Percentiles rank a stretch among this genome's conserved stretches.
phyloP scores from a whole-genome alignment of 2,888 invertebrate genomes.

The Mimas tiliae region DNA sequence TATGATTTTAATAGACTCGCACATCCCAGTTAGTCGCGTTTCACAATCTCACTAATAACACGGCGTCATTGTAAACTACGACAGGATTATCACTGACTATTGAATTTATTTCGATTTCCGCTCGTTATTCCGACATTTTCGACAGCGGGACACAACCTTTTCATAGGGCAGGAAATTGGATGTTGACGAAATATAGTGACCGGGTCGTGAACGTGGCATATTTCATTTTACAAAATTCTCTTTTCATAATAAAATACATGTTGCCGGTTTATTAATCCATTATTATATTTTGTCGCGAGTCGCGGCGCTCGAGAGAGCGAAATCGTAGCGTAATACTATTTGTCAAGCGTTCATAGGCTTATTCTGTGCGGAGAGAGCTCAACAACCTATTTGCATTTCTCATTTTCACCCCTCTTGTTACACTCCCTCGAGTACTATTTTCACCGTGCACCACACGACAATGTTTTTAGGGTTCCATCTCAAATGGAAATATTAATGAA shows the following conservation, averaged over 20 bases:
- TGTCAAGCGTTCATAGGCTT: slow-evolving; percentile 74
- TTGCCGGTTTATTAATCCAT: slow-evolving; percentile 51
- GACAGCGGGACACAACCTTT: slow-evolving; percentile 55
- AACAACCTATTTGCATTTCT: slow-evolving; percentile 80
- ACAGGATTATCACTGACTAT: slow-evolving; percentile 33
- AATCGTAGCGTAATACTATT: slow-evolving; percentile 70
- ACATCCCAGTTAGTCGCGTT: background rate
- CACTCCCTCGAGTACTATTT: slow-evolving; percentile 69
- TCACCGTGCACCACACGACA: slow-evolving; percentile 58
- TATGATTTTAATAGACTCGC: background rate
- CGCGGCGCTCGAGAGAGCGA: slow-evolving; percentile 36
- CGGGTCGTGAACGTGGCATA: slow-evolving; percentile 46
- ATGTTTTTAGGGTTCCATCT: slow-evolving; percentile 53
- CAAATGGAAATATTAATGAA: slow-evolving; percentile 36
- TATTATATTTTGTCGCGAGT: slow-evolving; percentile 49
- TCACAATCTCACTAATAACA: background rate
- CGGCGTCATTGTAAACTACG: slow-evolving; percentile 23
- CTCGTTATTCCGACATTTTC: slow-evolving; percentile 60
- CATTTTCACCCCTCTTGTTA: slow-evolving; percentile 75
- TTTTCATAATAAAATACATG: slow-evolving; percentile 40
- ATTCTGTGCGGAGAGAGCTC: slow-evolving; percentile 65
- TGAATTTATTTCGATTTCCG: slow-evolving; percentile 42
- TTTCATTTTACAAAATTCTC: slow-evolving; percentile 45
- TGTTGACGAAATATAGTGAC: slow-evolving; percentile 59
- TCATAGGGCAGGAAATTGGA: slow-evolving; percentile 67